Conservation (phyloP, 64 coral and sea anemone species). For the Actinia equina region DNA sequence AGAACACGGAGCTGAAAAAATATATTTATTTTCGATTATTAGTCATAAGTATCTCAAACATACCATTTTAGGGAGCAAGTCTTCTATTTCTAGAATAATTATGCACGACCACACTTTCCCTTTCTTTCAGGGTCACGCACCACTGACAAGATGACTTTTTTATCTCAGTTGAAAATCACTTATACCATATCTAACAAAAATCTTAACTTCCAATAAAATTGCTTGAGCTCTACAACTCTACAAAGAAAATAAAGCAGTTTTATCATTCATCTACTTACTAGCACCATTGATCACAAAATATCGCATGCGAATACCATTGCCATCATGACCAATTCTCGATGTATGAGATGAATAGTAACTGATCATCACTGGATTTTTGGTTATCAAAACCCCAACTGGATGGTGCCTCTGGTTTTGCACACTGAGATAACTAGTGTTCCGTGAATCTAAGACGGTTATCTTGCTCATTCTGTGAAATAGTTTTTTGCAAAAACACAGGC, state of each 20-base stretch:
- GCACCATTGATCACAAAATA: neutral
- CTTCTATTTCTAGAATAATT: too few relatives aligned
- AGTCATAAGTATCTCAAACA: neutral
- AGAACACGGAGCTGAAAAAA: neutral
- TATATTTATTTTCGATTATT: too few relatives aligned
- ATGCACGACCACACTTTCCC: too few relatives aligned
- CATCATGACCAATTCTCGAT: neutral
- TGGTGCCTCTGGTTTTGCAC: neutral
- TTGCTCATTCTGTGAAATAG: neutral
- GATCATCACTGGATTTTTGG: neutral
- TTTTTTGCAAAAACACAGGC: too few relatives aligned
- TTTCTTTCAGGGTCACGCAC: too few relatives aligned
- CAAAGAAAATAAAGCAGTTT: too few relatives aligned
- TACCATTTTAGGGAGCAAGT: too few relatives aligned
- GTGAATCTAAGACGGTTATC: neutral
- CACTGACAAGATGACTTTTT: too few relatives aligned
- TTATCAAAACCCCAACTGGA: neutral
- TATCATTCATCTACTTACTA: neutral
- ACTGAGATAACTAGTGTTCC: neutral
- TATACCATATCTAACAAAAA: too few relatives aligned
- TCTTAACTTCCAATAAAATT: too few relatives aligned
- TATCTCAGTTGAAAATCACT: too few relatives aligned
- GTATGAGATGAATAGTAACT: neutral
- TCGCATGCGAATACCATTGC: neutral
- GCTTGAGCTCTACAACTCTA: too few relatives aligned